Evolutionary conservation across 1,140 invertebrate genomes (phyloP).

Genomic region (Popillia japonica): DNA sequence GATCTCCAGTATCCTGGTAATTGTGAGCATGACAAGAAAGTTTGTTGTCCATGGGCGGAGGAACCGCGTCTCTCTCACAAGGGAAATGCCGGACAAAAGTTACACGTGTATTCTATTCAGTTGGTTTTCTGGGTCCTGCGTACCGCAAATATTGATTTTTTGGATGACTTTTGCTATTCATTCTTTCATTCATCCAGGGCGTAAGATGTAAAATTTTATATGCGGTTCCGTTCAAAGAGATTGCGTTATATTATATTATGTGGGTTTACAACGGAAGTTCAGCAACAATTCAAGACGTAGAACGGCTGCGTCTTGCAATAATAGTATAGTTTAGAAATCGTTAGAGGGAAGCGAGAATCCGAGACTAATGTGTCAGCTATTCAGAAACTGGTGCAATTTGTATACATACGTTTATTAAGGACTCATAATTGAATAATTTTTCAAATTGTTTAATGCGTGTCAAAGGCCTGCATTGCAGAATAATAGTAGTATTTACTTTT

Average conservation of each 20-base stretch:
- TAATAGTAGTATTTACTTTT: too few species aligned
- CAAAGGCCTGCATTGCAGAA: too few species aligned
- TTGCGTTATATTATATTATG: neutral
- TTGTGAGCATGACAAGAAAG: neutral
- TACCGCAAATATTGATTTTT: slow-evolving; percentile 7
- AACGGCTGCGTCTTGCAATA: neutral
- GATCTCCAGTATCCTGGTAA: neutral
- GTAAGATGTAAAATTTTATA: neutral
- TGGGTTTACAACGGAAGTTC: neutral
- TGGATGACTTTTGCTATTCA: neutral
- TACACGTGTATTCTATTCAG: slow-evolving; percentile 1
- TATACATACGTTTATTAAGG: too few species aligned
- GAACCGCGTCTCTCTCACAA: neutral
- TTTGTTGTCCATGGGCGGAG: neutral
- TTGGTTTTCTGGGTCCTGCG: neutral
- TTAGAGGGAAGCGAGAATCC: neutral
- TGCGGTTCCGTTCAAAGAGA: neutral
- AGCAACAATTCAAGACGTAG: neutral
- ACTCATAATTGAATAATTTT: too few species aligned
- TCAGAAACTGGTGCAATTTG: neutral
- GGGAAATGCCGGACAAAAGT: neutral
- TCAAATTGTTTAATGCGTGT: too few species aligned
- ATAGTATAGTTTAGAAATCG: neutral
- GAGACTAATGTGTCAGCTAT: neutral
- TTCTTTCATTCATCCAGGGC: neutral